Evolutionary conservation across 2,797 vertebrate species (phyloP).

Genomic region (Gorsachius magnificus): DNA sequence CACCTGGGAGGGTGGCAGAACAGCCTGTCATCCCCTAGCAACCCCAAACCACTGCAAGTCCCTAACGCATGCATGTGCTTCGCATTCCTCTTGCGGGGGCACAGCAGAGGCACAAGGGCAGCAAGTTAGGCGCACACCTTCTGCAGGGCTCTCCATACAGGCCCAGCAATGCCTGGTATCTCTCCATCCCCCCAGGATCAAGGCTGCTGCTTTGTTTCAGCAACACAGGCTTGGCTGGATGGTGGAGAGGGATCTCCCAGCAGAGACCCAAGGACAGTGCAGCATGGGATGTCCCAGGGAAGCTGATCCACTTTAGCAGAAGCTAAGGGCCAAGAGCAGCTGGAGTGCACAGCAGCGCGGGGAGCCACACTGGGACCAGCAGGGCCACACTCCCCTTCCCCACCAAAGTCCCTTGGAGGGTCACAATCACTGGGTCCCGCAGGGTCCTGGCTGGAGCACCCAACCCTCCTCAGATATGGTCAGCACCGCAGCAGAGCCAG

Average conservation of each 20-base stretch:
- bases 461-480: fast-evolving
- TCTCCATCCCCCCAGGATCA: neutral
- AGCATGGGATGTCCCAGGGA: neutral
- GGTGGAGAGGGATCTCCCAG: neutral
- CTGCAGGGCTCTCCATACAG: neutral
- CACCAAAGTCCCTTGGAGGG: neutral
- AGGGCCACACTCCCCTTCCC: neutral
- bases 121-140: neutral
- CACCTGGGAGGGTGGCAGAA: neutral
- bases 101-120: neutral
- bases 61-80: neutral
- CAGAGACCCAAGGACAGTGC: neutral
- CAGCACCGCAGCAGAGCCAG: neutral
- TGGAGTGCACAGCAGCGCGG: neutral
- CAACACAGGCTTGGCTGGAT: neutral
- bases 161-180: neutral
- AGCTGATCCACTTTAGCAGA: neutral
- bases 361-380: fast-evolving
- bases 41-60: neutral
- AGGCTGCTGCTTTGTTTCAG: neutral
- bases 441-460: neutral
- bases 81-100: neutral
- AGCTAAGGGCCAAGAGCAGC: neutral
- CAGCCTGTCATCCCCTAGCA: neutral
- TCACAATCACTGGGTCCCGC: neutral